phyloP scores from a whole-genome alignment of 2,113 vertebrate genomes.

The Hoplias malabaricus region DNA sequence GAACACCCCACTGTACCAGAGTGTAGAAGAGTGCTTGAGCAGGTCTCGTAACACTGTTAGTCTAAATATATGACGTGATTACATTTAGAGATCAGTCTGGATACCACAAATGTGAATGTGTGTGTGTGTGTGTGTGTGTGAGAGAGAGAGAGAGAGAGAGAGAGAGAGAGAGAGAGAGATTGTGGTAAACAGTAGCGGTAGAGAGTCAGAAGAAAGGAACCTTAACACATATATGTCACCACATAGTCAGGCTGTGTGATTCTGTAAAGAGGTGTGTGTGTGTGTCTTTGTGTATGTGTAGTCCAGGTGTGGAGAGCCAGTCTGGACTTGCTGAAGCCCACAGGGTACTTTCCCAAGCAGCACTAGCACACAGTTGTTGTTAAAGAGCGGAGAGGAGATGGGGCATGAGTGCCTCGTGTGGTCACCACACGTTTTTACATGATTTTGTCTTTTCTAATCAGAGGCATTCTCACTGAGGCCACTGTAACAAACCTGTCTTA shows the following conservation, averaged over 20 bases:
- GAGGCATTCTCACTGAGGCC: not conserved
- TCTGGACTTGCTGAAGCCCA: slow-evolving; percentile 60
- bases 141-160: too few species aligned
- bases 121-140: slow-evolving; percentile 3
- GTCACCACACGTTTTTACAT: slow-evolving; percentile 26
- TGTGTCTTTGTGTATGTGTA: slow-evolving; percentile 50
- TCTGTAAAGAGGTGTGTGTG: too few species aligned
- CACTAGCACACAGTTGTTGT: not conserved
- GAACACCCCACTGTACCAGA: too few species aligned
- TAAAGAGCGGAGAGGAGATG: slow-evolving; percentile 34
- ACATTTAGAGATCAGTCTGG: too few species aligned
- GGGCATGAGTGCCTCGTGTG: slow-evolving; percentile 26
- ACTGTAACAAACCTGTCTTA: too few species aligned
- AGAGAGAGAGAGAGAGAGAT: too few species aligned
- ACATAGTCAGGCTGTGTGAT: slow-evolving; percentile 61
- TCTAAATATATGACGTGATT: too few species aligned
- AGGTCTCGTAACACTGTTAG: too few species aligned
- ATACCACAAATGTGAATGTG: not conserved
- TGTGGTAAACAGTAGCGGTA: slow-evolving; percentile 29
- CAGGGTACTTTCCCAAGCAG: slow-evolving; percentile 44
- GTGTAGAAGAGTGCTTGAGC: too few species aligned
- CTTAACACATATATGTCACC: slow-evolving; percentile 62
- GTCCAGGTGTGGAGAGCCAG: slow-evolving; percentile 55
- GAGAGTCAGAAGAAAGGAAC: slow-evolving; percentile 55
- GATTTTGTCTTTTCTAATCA: not conserved